Percentiles rank a stretch among this genome's conserved stretches.
phyloP scores from a whole-genome alignment of 2,113 vertebrate genomes.

The Megaleporinus macrocephalus region DNA sequence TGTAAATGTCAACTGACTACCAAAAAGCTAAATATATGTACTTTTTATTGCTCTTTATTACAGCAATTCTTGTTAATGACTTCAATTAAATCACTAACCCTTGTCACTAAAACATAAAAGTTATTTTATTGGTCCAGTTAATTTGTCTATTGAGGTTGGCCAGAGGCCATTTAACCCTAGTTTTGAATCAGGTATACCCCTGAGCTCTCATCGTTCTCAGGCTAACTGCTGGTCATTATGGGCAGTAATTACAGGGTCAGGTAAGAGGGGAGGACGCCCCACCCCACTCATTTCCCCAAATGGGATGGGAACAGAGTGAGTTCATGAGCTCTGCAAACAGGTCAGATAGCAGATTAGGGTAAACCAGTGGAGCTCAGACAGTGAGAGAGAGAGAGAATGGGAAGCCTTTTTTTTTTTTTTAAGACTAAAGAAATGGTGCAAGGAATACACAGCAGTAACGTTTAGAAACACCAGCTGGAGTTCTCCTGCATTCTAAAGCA shows the following conservation, averaged over 20 bases:
- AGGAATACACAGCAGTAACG: neutral
- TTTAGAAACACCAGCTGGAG: too few species aligned
- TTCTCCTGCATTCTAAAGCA: neutral
- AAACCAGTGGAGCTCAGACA: neutral
- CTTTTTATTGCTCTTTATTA: neutral
- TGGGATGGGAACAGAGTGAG: constrained; percentile 1
- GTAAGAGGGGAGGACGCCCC: neutral
- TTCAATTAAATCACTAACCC: neutral
- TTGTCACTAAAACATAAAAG: neutral
- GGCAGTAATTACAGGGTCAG: constrained; percentile 23
- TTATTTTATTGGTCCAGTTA: neutral
- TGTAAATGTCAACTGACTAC: too few species aligned
- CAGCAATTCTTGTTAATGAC: neutral
- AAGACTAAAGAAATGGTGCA: too few species aligned
- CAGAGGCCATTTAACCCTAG: constrained; percentile 12
- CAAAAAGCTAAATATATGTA: neutral
- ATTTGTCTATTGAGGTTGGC: constrained; percentile 5
- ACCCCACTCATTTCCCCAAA: constrained; percentile 14
- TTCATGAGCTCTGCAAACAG: neutral
- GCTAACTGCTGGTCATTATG: neutral
- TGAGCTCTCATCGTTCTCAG: neutral
- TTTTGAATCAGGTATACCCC: neutral
- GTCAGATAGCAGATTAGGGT: neutral
- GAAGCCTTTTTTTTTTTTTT: neutral
- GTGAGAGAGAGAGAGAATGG: neutral